A percentile compares a stretch with the other conserved stretches of the same genome.
Conservation (phyloP, 2,888 invertebrate genomes). For the Acleris sparsana region DNA sequence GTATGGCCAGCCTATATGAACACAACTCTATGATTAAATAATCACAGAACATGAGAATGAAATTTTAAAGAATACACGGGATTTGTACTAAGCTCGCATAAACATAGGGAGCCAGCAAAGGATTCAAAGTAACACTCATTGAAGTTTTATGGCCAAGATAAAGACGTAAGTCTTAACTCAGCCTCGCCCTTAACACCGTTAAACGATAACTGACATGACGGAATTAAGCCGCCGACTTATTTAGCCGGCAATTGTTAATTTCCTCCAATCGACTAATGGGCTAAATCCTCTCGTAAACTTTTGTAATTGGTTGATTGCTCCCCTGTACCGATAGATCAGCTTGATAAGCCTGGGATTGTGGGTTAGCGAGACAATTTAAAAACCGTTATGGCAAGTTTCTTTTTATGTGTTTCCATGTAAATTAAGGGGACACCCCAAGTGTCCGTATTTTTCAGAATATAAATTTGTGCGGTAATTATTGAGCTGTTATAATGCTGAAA, state of each 20-base stretch:
- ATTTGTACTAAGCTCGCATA: no score
- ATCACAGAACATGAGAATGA: no score
- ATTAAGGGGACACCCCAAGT: no score
- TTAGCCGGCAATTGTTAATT: slow-evolving; percentile 82
- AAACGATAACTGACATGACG: slow-evolving; percentile 79
- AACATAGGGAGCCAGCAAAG: background rate
- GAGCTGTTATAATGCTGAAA: no score
- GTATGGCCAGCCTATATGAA: no score
- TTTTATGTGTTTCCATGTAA: no score
- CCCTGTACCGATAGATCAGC: slow-evolving; percentile 31
- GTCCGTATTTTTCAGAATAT: no score
- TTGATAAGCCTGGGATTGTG: slow-evolving; percentile 35
- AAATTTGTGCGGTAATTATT: no score
- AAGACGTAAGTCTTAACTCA: background rate
- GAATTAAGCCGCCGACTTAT: slow-evolving; percentile 77
- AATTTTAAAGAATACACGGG: no score
- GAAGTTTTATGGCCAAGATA: background rate
- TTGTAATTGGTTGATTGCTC: slow-evolving; percentile 74
- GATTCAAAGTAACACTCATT: background rate
- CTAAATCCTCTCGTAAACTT: slow-evolving; percentile 75
- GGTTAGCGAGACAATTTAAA: slow-evolving; percentile 9
- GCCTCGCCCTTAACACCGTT: slow-evolving; percentile 42
- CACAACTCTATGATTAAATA: no score
- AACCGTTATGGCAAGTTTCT: no score
- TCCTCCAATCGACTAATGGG: slow-evolving; percentile 80